Conservation (phyloP, 2,888 invertebrate species). For the Cosmia trapezina region DNA sequence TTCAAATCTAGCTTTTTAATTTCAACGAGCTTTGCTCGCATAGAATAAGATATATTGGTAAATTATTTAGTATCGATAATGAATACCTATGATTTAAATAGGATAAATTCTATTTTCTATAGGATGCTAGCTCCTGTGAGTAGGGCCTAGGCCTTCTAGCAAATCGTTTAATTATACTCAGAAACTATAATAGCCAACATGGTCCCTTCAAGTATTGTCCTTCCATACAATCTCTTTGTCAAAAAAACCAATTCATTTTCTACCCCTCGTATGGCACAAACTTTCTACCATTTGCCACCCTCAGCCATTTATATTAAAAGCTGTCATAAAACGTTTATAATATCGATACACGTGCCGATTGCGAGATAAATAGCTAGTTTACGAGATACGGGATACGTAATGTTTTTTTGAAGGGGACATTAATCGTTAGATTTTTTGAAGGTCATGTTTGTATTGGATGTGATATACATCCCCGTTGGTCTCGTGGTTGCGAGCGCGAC, state of each 20-base stretch:
- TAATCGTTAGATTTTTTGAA: slow-evolving; percentile 31
- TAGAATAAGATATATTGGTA: no score
- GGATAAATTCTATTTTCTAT: not conserved
- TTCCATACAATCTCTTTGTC: slow-evolving; percentile 10
- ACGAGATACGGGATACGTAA: slow-evolving; percentile 59
- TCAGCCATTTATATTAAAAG: slow-evolving; percentile 67
- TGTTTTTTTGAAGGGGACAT: slow-evolving; percentile 34
- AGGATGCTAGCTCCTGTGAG: not conserved
- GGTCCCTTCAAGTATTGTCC: not conserved
- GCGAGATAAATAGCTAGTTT: slow-evolving; percentile 47
- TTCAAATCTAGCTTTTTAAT: not conserved
- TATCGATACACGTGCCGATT: slow-evolving; percentile 71
- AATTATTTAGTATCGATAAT: not conserved
- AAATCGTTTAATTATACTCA: not conserved
- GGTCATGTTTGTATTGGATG: slow-evolving; percentile 33
- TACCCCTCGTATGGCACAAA: slow-evolving; percentile 39
- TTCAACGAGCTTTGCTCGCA: not conserved
- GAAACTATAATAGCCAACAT: no score
- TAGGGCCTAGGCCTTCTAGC: not conserved
- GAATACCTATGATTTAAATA: not conserved
- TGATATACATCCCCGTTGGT: no score
- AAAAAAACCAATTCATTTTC: slow-evolving; percentile 42
- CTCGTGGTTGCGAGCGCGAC: no score
- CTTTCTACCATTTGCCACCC: slow-evolving; percentile 68
- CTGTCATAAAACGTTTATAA: slow-evolving; percentile 76